Base-by-base conservation (phyloP, 2,797 vertebrate species). In the Menidia menidia region DNA sequence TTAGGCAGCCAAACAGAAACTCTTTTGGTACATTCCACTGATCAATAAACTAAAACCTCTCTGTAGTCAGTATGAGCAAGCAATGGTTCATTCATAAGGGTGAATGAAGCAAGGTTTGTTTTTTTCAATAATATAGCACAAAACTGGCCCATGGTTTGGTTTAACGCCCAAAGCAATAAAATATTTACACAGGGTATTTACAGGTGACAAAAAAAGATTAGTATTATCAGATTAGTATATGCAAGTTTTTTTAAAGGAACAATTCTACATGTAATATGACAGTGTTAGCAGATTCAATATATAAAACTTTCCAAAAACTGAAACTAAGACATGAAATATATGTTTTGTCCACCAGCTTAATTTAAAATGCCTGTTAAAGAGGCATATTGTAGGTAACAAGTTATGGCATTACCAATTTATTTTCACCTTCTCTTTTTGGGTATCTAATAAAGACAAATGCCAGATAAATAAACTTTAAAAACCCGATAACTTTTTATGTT, bases 401-500 rank as follows among this genome's bases (percentile, higher is more conserved):
- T 50, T 66, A 68, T 51, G 31, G 25, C 67, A 64, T 57, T 47
- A 19, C 61, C 60, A 42, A 75, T 78, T 75, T 78, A 42, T 63
- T 64, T 48, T 68, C 19, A 69, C 51, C 30, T 30, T 69, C 51
- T 60, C 64, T 42, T 61, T 60, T 72, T 60, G 60, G 61, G 68
- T 55, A 64, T 71, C 47, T 81, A 78, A 78, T 83, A 78, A 80
- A 81, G 52, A 44, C 30, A 64, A 78, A 85, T 65, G 33, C 64
- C 60, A 64, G 50, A 64, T 61, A 78, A 54, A 77, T 74, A 63
- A 70, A 68, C 47, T 76, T 77, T 74, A 66, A 73, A 71, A 69
- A 57, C 69, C 47, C 50, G 33, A 75, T 83, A 74, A 75, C 32
- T 79, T 86, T 82, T 82, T 78, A 80, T 65, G 81, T 73, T 62